Evolutionary conservation across 2,113 vertebrate species (phyloP), one percentile per base, ranked within the genome.

Genomic region (Anarrhichthys ocellatus): DNA sequence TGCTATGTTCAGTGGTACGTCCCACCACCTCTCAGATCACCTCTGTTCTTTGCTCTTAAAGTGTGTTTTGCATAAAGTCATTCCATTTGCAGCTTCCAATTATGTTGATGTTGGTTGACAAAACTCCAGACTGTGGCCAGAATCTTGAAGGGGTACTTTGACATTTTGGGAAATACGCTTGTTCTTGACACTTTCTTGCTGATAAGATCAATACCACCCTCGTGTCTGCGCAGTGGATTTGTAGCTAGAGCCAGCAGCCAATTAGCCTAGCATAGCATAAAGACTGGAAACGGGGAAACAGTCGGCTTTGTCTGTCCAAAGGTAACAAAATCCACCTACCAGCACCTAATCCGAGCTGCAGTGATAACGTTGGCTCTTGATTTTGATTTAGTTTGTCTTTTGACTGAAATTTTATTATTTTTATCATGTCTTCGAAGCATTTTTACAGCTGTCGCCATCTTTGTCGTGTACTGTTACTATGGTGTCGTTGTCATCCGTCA

Each of bases 51-150:
- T 83, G 73, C 84, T 87, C 84, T 88, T 82, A 70, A 82, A 88
- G 86, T 91, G 76, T 90, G 66, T 87, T 76, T 90, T 87, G 48
- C 87, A 62, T 92, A 58, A 85, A 84, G 67, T 76, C 88, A 88
- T 87, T 84, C 72, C 87, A 89, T 93, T 88, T 83, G 83, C 78
- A 90, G 86, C 85, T 89, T 87, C 87, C 73, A 27, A 61, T 87
- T 85, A 48, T 78, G 81, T 89, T 90, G 79, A 84, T 90, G 78
- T 91, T 92, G 91, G 88, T 92, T 93, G 89, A 91, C 82, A 91
- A 91, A 90, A 92, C 81, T 93, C 63, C 76, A 86, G 61, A 75
- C 76, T 76, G 66, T 61, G 64, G 74, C 77, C 73, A 77, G 64
- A 86, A 62, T 76, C 64, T 64, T 64, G 10, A 69, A 72, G n/a